Percentiles rank a stretch among this genome's conserved stretches.
These are phyloP conservation scores for Leucopsar rothschildi DNA, from an alignment of 2,113 vertebrate species.

Conservation along the genomic window DNA sequence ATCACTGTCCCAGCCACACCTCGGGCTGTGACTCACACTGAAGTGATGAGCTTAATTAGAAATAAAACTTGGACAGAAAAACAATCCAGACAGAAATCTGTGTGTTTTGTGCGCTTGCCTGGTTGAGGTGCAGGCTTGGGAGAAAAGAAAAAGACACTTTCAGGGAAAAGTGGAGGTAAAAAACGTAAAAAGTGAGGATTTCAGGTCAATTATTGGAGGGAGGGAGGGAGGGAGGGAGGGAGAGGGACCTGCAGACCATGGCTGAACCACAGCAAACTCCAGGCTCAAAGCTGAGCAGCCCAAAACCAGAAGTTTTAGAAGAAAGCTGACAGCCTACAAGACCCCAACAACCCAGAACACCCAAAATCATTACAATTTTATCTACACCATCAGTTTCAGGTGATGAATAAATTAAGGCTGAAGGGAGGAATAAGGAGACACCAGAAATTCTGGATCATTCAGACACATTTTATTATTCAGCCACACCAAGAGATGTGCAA, in stretches of 20 bases:
- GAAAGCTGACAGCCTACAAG: neutral
- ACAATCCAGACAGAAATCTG: neutral
- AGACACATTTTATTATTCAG: neutral
- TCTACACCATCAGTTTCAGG: neutral
- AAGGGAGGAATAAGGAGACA: neutral
- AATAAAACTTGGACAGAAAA: slow-evolving; percentile 38
- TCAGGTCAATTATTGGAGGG: rapidly evolving
- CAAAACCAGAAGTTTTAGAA: rapidly evolving
- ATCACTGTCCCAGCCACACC: rapidly evolving
- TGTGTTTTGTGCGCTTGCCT: rapidly evolving
- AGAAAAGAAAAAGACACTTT: neutral
- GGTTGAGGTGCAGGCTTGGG: rapidly evolving
- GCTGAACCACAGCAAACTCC: neutral
- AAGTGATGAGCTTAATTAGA: neutral
- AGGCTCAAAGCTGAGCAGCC: neutral
- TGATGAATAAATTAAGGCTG: neutral
- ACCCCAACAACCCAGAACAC: rapidly evolving
- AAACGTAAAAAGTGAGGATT: neutral
- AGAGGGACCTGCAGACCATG: neutral
- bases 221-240: no score
- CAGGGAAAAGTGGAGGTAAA: neutral
- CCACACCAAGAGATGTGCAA: neutral
- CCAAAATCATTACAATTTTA: rapidly evolving
- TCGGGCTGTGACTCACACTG: neutral
- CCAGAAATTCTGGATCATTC: rapidly evolving